Base-by-base conservation (phyloP, 1,140 invertebrate genomes). In the Apis laboriosa region DNA sequence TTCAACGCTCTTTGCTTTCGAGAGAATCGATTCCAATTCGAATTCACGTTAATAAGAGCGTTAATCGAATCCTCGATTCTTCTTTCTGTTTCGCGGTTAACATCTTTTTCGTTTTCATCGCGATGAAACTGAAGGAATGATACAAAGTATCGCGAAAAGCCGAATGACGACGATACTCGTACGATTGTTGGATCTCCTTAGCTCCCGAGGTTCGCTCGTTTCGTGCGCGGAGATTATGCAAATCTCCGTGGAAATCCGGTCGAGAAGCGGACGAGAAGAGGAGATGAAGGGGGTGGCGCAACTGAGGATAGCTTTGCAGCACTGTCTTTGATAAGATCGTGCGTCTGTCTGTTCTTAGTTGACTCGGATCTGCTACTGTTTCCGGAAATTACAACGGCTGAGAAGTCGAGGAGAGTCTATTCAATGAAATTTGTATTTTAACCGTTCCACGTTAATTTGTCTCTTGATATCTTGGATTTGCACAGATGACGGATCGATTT, bases 171-270 rank as follows among this genome's bases (percentile, higher is more conserved):
- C 51, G 60, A 83, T 83, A 78, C 21, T 21, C 34, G 63, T 60
- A 58, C 70, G 61, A 21, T 24, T 43, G 55, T 56, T 60, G 72
- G 53, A 51, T 34, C 51, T 19, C n/a, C 56, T 70, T 64, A 7
- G 34, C 34, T 19, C 12, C n/a, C 60, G 56, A 61, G 77, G 53
- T 64, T 66, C 24, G 56, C 51, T 15, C 24, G 55, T 84, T 83
- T 66, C 68, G 55, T 67, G 68, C 72, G 15, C 73, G 75, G 80
- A 84, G 80, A 84, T 87, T 86, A 87, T 86, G 84, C 84, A 87
- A 84, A 86, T 84, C 77, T 78, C 12, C 21, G n/a, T 56, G 53
- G 72, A 81, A 81, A 81, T 81, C 56, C 72, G 56, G n/a, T 51
- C 17, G 64, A 75, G 55, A 60, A 60, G 58, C 67, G 34, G 55